Percentiles rank a stretch among this genome's conserved stretches.
phyloP scores from a whole-genome alignment of 2,113 vertebrate species.

The Columba janthina region DNA sequence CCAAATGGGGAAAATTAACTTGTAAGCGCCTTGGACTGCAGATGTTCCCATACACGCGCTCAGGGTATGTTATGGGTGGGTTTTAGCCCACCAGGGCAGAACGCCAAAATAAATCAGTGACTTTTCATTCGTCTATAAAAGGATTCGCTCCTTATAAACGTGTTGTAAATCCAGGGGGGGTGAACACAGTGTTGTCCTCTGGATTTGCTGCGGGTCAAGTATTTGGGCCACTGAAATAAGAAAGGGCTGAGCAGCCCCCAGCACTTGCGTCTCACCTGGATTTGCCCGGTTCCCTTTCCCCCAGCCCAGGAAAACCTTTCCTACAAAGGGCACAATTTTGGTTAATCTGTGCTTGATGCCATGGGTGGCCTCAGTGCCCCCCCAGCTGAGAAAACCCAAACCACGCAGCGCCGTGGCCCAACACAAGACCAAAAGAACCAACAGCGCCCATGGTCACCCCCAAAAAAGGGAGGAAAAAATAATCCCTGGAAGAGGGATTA shows the following conservation, averaged over 20 bases:
- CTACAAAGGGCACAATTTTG: neutral
- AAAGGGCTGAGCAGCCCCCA: neutral
- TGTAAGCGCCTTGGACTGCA: rapidly evolving
- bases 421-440: neutral
- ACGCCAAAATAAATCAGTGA: neutral
- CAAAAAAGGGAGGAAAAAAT: rapidly evolving
- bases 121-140: neutral
- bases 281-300: neutral
- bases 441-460: rapidly evolving
- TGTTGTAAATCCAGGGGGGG: neutral
- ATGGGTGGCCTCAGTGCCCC: neutral
- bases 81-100: neutral
- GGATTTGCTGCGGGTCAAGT: neutral
- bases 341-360: neutral
- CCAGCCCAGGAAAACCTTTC: neutral
- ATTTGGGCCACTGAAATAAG: neutral
- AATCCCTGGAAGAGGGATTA: neutral
- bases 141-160: rapidly evolving
- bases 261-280: neutral
- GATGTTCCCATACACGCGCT: rapidly evolving
- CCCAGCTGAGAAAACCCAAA: rapidly evolving
- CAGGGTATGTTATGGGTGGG: rapidly evolving
- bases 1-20: neutral
- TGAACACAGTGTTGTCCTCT: rapidly evolving
- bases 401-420: rapidly evolving